These are phyloP conservation scores for Megaustenia siamemsis DNA, from an alignment of 2,888 invertebrate species.

Conservation along the genomic window DNA sequence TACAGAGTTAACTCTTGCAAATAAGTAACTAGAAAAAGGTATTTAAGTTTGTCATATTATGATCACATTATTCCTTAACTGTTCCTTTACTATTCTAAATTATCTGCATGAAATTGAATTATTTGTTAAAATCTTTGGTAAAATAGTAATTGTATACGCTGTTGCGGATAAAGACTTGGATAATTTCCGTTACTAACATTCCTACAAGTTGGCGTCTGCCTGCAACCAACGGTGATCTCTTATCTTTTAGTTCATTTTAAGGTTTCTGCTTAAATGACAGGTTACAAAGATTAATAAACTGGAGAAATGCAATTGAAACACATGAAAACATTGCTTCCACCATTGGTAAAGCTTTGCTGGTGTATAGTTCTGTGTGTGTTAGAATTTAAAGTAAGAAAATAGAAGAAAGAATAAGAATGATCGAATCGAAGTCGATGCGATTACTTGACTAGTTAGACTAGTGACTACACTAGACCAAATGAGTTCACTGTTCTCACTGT, in stretches of 20 bases:
- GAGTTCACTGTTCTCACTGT: too few species aligned
- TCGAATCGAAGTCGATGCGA: too few species aligned
- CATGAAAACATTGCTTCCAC: constrained; percentile 87
- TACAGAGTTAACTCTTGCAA: not conserved
- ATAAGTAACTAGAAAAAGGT: not conserved
- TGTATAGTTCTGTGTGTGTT: too few species aligned
- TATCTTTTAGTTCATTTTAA: not conserved
- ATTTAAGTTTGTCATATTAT: not conserved
- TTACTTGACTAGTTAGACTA: too few species aligned
- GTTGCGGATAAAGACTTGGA: not conserved
- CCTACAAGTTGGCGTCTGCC: constrained; percentile 59
- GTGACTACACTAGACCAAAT: too few species aligned
- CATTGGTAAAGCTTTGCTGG: constrained; percentile 82
- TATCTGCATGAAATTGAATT: not conserved
- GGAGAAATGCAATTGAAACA: constrained; percentile 89
- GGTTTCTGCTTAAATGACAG: not conserved
- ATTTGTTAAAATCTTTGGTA: not conserved
- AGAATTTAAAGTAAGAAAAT: too few species aligned
- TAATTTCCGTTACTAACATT: constrained; percentile 63
- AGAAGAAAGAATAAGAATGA: too few species aligned
- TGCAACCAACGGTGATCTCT: constrained; percentile 36
- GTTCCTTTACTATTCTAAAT: not conserved
- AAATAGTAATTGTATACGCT: constrained; percentile 18
- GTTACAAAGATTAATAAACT: constrained; percentile 1
- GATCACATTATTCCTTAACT: not conserved